Evolutionary conservation across 2,888 invertebrate genomes (phyloP).

Genomic region (Ormyrus thymus): DNA sequence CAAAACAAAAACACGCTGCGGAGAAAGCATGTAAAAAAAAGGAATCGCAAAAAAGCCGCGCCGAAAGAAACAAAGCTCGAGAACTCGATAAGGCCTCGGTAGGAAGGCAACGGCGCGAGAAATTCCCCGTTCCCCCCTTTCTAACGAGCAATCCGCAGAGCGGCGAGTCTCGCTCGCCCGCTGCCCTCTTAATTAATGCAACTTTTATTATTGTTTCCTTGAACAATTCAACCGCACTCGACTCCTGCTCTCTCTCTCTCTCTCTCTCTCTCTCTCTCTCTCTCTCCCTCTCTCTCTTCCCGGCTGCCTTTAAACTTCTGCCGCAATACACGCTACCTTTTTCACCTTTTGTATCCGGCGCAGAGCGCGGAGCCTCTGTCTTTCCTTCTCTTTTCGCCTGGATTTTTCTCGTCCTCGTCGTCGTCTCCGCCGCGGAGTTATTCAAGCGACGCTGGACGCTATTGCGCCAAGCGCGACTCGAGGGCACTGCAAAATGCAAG

Average conservation of each 20-base stretch:
- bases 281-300: no score
- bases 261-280: no score
- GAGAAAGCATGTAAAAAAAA: neutral
- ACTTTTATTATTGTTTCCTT: slow-evolving; percentile 72
- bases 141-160: slow-evolving; percentile 62
- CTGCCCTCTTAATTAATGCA: slow-evolving; percentile 71
- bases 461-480: neutral
- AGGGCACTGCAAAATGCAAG: slow-evolving; percentile 29
- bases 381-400: neutral
- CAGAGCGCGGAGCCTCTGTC: neutral
- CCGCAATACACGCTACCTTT: slow-evolving; percentile 45
- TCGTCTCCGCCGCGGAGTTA: slow-evolving; percentile 11
- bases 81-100: slow-evolving; percentile 57
- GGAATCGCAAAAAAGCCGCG: neutral
- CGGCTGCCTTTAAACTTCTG: slow-evolving; percentile 54
- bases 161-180: slow-evolving; percentile 43
- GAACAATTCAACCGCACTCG: slow-evolving; percentile 64
- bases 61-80: slow-evolving; percentile 59
- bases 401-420: neutral
- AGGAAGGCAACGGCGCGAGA: slow-evolving; percentile 61
- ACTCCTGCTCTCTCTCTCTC: slow-evolving; percentile 50
- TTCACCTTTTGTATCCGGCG: no score
- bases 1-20: slow-evolving; percentile 5
- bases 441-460: slow-evolving; percentile 15
- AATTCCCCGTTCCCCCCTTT: slow-evolving; percentile 58